Conservation (phyloP, 2,888 invertebrate species). For the Geophilus truncorum region DNA sequence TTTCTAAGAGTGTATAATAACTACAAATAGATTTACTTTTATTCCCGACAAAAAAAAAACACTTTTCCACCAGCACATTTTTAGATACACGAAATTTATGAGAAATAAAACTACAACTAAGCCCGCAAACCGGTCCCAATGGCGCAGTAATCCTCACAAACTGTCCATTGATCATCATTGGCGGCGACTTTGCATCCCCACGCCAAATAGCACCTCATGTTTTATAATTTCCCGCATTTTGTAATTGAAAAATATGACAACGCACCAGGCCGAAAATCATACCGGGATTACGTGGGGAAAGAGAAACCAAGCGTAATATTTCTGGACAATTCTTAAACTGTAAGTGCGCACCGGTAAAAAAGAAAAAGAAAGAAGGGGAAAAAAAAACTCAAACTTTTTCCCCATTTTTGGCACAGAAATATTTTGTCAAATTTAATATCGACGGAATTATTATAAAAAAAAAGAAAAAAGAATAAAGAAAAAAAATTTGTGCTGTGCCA, state of each 20-base stretch:
- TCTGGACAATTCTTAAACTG: background rate
- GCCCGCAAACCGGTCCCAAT: background rate
- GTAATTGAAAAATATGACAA: background rate
- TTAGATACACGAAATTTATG: background rate
- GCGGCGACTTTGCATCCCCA: background rate
- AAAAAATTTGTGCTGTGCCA: background rate
- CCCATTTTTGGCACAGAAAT: background rate
- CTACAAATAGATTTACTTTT: too few relatives aligned
- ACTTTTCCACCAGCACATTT: too few relatives aligned
- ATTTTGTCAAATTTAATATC: background rate
- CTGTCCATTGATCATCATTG: constrained; percentile 10
- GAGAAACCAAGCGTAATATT: background rate
- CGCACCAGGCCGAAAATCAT: background rate
- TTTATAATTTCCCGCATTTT: background rate
- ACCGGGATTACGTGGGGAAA: background rate
- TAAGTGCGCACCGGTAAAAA: too few relatives aligned
- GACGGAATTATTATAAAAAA: background rate
- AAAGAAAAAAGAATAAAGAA: background rate
- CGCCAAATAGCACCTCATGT: background rate
- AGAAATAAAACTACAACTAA: background rate
- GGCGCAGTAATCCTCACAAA: background rate
- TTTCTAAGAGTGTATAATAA: too few relatives aligned
- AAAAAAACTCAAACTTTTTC: too few relatives aligned
- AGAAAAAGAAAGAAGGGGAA: background rate
- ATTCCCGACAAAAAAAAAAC: too few relatives aligned